Percentiles rank a stretch among this genome's conserved stretches.
Conservation (phyloP, 2,797 vertebrate species). For the Tragelaphus oryx region DNA sequence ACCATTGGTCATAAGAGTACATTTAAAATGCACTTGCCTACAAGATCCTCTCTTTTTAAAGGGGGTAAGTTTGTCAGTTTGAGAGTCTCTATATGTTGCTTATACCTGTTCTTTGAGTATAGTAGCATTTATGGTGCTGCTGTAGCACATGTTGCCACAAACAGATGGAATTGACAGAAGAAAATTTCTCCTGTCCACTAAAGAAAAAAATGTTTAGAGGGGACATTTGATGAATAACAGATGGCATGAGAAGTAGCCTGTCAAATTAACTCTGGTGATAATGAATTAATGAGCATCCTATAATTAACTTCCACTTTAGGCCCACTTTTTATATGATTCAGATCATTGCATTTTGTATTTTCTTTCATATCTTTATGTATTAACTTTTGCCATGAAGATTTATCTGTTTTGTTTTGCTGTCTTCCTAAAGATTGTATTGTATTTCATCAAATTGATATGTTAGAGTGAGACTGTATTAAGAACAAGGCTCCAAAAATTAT, state of each 20-base stretch:
- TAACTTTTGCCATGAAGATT: not conserved
- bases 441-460: not conserved
- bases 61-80: not conserved
- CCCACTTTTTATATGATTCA: not conserved
- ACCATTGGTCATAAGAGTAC: not conserved
- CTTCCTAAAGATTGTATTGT: not conserved
- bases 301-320: not conserved
- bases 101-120: not conserved
- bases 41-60: not conserved
- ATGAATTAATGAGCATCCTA: not conserved
- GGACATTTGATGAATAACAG: constrained; percentile 37
- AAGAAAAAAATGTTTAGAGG: constrained; percentile 1
- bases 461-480: not conserved
- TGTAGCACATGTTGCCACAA: not conserved
- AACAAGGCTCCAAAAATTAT: not conserved
- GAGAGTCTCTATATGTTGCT: not conserved
- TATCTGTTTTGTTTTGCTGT: not conserved
- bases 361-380: not conserved
- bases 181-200: constrained; percentile 11
- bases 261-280: constrained; percentile 16
- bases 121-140: not conserved
- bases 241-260: constrained; percentile 49
- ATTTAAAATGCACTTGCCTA: not conserved
- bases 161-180: constrained; percentile 45
- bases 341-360: not conserved